Evolutionary conservation across 2,113 vertebrate genomes (phyloP), one percentile per base, ranked within the genome.

Genomic region (Pygoscelis antarcticus): DNA sequence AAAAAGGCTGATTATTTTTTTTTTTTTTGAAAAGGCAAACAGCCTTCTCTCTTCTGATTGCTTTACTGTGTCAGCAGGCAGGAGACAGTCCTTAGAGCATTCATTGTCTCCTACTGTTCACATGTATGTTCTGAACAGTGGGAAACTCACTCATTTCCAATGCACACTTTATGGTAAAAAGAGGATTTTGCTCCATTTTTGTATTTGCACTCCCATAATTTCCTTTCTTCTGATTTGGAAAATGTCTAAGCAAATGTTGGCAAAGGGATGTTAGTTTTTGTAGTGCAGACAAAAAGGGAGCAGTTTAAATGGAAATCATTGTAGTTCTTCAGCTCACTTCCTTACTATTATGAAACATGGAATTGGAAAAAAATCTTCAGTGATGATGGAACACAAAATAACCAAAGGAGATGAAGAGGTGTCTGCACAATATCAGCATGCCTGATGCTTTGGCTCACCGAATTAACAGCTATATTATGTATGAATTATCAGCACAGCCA

Each of bases 31-130:
- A 94, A 95, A 91, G 42, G 46, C 54, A 93, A 96, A 93, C 61
- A 85, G 44, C 44, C n/a, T 85, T 95, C 94, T 94, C 26, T 44
- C 38, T 94, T 81, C 72, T 96, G 95, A 97, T 95, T 97, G 93
- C 96, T 96, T 83, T 94, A 69, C 88, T 91, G 62, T 93, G 79
- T 94, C 57, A 13, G 88, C 51, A 91, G 78, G 80, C 60, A 83
- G 88, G 93, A 96, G 84, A 91, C 42, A 81, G 68, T 93, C 86
- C 93, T 82, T 87, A 93, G 91, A 86, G 89, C 49, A 87, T 82
- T 94, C 87, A 91, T 95, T 97, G 74, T 97, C 82, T 95, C 92
- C 96, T 90, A 88, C 95, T 95, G 91, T 94, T 97, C 89, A 93
- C 76, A 92, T 68, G 30, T 89, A 75, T 52, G 69, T 84, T 90